These are phyloP conservation scores for Ophiodon elongatus DNA, from an alignment of 2,113 vertebrate species.

Conservation along the genomic window DNA sequence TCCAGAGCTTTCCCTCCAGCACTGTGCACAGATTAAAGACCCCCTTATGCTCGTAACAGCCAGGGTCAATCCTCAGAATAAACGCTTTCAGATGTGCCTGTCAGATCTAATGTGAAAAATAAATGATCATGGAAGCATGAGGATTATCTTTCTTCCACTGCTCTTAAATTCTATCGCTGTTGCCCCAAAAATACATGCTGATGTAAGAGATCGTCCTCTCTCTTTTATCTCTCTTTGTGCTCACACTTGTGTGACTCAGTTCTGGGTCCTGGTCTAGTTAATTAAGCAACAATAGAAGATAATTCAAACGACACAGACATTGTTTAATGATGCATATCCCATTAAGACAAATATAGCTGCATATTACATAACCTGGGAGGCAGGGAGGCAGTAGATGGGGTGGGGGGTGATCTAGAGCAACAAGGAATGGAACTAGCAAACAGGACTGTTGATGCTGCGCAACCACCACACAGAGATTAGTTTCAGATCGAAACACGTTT, in stretches of 20 bases:
- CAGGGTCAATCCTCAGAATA: conserved; percentile 65
- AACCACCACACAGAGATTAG: conserved; percentile 19
- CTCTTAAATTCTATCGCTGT: conserved; percentile 11
- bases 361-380: conserved; percentile 75
- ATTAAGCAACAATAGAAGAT: conserved; percentile 64
- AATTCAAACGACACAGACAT: conserved; percentile 61
- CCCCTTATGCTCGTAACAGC: conserved; percentile 64
- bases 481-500: conserved; percentile 39
- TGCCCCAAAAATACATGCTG: neutral
- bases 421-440: conserved; percentile 51
- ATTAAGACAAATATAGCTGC: conserved; percentile 74
- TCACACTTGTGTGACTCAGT: conserved; percentile 27
- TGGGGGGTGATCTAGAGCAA: conserved; percentile 39
- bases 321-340: conserved; percentile 74
- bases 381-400: conserved; percentile 46
- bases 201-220: conserved; percentile 6
- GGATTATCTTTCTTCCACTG: conserved; percentile 35
- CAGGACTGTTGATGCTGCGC: conserved; percentile 24
- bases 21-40: conserved; percentile 71
- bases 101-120: conserved; percentile 51
- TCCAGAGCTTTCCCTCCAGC: conserved; percentile 57
- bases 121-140: conserved; percentile 28
- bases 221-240: conserved; percentile 11
- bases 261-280: conserved; percentile 54
- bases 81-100: conserved; percentile 61